Base-by-base conservation (phyloP, 2,113 vertebrate species). In the Natator depressus region DNA sequence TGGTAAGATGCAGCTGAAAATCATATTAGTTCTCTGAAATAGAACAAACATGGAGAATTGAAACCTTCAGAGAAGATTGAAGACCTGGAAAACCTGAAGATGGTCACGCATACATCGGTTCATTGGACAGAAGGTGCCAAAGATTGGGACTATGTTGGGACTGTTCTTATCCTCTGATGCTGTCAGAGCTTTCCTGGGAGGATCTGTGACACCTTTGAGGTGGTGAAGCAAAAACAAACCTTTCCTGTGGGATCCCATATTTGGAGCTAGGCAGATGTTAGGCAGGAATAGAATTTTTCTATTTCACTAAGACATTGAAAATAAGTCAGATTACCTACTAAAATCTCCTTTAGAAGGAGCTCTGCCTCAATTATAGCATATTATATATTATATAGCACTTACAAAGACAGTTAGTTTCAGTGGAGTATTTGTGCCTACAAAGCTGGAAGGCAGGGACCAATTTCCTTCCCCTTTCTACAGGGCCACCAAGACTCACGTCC, bases 241-340 rank as follows among this genome's bases (percentile, higher is more conserved):
- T 42, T 3, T 3, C 10, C 50, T 72, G 46, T 51, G 17, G 25
- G 14, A 54, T 79, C 53, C 54, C 0, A 0, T 24, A 5, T 51
- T 54, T 91, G 76, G 53, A 87, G 38, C 5, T 83, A 76, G 46
- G 6, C 2, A 75, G 25, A 75, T 13, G 31, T 29, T 12, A 31
- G 57, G 5, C 29, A 62, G 29, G 57, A 62, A 6, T 62, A 62
- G 11, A 62, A 62, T 13, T 59, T 59, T 59, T 10, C 25, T 12
- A 13, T 59, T 59, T 59, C 57, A 59, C 57, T 59, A 62, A 31
- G 27, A 62, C 57, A 62, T 2, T 5, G 84, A 84, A 87, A 50
- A 9, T 35, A 7, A 13, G 8, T 53, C 25, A 3, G 3, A 2
- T 2, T 16, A 59, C 19, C 14, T 35, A 47, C 31, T 3, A n/a